Evolutionary conservation across 2,888 invertebrate genomes (phyloP).

Genomic region (Saturnia japonica): DNA sequence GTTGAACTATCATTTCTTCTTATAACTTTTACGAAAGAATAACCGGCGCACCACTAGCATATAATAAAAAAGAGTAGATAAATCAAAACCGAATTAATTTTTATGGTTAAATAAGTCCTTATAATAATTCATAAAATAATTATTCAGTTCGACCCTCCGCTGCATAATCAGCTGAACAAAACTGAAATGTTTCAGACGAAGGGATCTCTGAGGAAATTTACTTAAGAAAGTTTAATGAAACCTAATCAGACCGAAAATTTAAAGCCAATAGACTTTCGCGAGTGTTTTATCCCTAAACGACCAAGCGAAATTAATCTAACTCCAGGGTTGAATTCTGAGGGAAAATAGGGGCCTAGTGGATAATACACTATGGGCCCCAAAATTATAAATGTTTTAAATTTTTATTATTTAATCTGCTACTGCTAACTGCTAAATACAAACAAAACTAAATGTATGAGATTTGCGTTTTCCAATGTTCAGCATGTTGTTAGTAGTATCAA

Average conservation of each 20-base stretch:
- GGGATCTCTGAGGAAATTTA: conserved; percentile 35
- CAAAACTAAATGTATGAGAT: too few relatives aligned
- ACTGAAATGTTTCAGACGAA: conserved; percentile 30
- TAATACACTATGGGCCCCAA: too few relatives aligned
- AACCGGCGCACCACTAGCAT: background rate
- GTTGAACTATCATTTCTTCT: too few relatives aligned
- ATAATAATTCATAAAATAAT: background rate
- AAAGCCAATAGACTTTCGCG: conserved; percentile 55
- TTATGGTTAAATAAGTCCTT: background rate
- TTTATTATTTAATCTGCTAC: too few relatives aligned
- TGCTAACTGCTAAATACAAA: too few relatives aligned
- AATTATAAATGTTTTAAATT: too few relatives aligned
- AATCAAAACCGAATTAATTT: background rate
- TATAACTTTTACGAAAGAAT: too few relatives aligned
- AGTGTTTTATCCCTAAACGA: conserved; percentile 53
- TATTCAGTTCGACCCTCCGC: background rate
- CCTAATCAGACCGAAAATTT: conserved; percentile 58
- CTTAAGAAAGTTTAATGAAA: conserved; percentile 51
- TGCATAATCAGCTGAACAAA: conserved; percentile 24
- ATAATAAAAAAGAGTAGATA: background rate
- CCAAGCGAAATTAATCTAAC: conserved; percentile 50
- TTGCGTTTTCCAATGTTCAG: too few relatives aligned
- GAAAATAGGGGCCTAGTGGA: background rate
- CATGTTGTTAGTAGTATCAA: too few relatives aligned
- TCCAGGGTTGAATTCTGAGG: conserved; percentile 33